phyloP scores from a whole-genome alignment of 2,888 invertebrate species.

The Rugalucina vietnamica region DNA sequence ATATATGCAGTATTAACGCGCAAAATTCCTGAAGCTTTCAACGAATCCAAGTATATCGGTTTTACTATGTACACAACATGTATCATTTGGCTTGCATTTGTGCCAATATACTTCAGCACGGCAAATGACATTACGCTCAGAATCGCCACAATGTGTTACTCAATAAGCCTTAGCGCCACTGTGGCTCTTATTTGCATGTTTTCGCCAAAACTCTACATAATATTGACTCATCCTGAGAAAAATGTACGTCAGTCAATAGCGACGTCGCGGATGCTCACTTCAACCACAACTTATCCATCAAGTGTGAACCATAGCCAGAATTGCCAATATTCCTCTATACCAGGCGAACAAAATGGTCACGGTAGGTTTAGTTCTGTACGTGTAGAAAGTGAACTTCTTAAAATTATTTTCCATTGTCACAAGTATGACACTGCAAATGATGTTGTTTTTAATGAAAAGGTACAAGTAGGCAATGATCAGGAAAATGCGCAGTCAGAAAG shows the following conservation, averaged over 20 bases:
- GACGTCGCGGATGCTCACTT: constrained; percentile 69
- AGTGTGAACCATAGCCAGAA: not conserved
- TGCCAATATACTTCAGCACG: constrained; percentile 87
- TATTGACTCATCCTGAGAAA: constrained; percentile 93
- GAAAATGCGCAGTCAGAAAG: too few species aligned
- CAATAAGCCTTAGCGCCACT: constrained; percentile 96
- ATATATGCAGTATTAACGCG: constrained; percentile 84
- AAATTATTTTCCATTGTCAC: too few species aligned
- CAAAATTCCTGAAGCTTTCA: constrained; percentile 85
- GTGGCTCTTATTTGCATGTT: constrained; percentile 97
- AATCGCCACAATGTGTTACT: constrained; percentile 97
- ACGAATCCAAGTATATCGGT: constrained; percentile 84
- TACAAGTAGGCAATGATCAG: too few species aligned
- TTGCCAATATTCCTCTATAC: constrained; percentile 33
- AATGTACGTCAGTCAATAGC: constrained; percentile 90
- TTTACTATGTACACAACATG: constrained; percentile 97
- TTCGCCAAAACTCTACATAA: constrained; percentile 96
- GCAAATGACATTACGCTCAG: constrained; percentile 89
- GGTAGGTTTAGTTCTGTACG: too few species aligned
- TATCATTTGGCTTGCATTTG: constrained; percentile 86
- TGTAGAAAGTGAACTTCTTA: too few species aligned
- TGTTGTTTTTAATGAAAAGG: too few species aligned
- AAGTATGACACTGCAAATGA: too few species aligned
- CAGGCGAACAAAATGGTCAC: not conserved
- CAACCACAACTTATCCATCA: constrained; percentile 26